Evolutionary conservation across 2,113 vertebrate species (phyloP), one percentile per base, ranked within the genome.

Genomic region (Galeopterus variegatus): DNA sequence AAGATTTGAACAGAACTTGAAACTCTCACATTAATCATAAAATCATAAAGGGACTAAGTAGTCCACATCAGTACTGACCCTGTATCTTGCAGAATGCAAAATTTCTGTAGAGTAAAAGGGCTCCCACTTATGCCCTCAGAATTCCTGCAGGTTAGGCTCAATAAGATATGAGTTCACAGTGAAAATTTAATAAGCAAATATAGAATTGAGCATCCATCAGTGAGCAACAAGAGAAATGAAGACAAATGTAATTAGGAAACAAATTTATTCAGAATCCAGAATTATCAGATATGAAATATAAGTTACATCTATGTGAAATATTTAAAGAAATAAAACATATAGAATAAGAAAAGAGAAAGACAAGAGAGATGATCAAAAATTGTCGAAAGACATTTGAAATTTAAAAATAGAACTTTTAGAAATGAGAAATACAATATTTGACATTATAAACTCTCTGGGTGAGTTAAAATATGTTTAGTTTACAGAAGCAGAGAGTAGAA

Each of bases 21-120:
- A 90, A 75, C 28, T 76, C 65, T 23, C 93, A 14, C 24, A 41
- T 95, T 90, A 90, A 96, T 85, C 50, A 70, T 45, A 82, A 81
- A 90, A 88, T 88, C n/a, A 82, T 80, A 65, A 90, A 93, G 11
- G 7, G 24, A 93, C 50, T 65, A 72, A 94, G 45, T n/a, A 12
- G 17, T 58, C 45, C 50, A 87, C 2, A 87, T 33, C 23, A 92
- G 23, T 9, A 36, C 8, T 73, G 58, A 41, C 36, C 26, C 36
- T 90, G 69, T 41, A 80, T 92, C 33, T 75, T 94, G 8, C 4
- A 67, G 58, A 62, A n/a, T 28, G 64, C 1, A 94, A 95, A 50
- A 73, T 21, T 93, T 79, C 36, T 82, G 0, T 13, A 87, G 17
- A 83, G n/a, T 80, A 65, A 76, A 91, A 84, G 0, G 0, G 77